A percentile compares a stretch with the other conserved stretches of the same genome.
Conservation (phyloP, 2,797 vertebrate genomes). For the Meriones psammophilus region DNA sequence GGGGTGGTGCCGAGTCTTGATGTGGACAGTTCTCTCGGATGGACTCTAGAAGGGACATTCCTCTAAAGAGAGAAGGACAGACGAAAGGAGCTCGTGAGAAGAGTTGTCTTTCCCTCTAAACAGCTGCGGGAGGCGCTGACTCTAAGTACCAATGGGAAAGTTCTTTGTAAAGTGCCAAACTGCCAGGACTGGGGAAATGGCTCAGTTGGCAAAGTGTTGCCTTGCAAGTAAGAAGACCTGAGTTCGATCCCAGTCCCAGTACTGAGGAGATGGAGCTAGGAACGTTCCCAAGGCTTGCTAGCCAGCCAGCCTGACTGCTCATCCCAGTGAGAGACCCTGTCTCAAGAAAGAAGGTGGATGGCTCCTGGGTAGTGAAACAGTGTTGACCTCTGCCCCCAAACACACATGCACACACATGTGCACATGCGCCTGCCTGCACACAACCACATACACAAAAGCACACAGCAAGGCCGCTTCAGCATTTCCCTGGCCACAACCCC, state of each 20-base stretch:
- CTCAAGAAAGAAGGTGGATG: background rate
- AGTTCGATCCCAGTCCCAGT: background rate
- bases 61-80: background rate
- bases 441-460: background rate
- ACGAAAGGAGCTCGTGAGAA: background rate
- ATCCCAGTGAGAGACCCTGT: background rate
- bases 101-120: background rate
- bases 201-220: background rate
- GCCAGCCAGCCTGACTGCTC: background rate
- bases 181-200: background rate
- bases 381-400: background rate
- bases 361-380: background rate
- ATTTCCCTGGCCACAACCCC: accelerated
- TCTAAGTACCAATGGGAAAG: accelerated
- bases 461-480: background rate
- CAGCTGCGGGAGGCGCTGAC: too few species aligned
- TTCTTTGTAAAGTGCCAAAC: background rate
- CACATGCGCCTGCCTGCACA: background rate
- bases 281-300: background rate
- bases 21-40: background rate
- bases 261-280: background rate
- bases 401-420: too few species aligned
- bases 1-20: accelerated
- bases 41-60: slow-evolving; percentile 37
- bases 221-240: background rate